Conservation (phyloP, 2,797 vertebrate species). For the Glyptemys insculpta region DNA sequence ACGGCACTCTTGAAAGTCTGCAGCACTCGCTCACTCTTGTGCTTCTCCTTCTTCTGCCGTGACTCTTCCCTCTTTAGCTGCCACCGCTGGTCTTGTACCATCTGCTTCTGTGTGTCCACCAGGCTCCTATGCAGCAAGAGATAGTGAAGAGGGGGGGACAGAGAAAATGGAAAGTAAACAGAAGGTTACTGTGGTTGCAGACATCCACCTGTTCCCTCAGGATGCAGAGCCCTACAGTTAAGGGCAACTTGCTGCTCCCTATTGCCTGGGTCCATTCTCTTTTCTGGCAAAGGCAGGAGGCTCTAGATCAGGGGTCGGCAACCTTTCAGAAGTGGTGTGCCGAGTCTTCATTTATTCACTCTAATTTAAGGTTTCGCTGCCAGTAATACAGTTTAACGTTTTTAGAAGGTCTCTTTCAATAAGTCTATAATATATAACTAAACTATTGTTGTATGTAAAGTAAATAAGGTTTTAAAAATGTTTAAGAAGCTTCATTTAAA, state of each 20-base stretch:
- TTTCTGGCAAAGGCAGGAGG: not conserved
- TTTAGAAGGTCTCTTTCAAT: too few species aligned
- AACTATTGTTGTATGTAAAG: too few species aligned
- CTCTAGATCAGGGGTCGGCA: not conserved
- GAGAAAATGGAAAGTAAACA: not conserved
- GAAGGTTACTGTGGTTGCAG: not conserved
- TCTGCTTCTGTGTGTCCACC: slow-evolving; percentile 88
- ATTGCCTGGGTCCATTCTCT: not conserved
- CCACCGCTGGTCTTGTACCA: slow-evolving; percentile 86
- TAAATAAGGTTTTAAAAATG: too few species aligned
- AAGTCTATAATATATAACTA: too few species aligned
- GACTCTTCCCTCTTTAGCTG: slow-evolving; percentile 85
- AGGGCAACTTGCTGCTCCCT: not conserved
- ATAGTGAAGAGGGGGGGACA: not conserved
- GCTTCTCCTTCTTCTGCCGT: slow-evolving; percentile 88
- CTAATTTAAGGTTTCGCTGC: too few species aligned
- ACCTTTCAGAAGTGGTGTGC: too few species aligned
- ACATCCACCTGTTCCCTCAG: not conserved
- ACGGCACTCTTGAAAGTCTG: slow-evolving; percentile 88
- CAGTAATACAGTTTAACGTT: too few species aligned
- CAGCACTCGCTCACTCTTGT: slow-evolving; percentile 87
- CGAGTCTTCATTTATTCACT: too few species aligned
- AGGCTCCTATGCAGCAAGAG: slow-evolving; percentile 80
- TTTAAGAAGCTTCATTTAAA: too few species aligned
- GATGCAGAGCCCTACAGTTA: not conserved